Evolutionary conservation across 1,140 invertebrate species (phyloP).

Genomic region (Anagrus nilaparvatae): DNA sequence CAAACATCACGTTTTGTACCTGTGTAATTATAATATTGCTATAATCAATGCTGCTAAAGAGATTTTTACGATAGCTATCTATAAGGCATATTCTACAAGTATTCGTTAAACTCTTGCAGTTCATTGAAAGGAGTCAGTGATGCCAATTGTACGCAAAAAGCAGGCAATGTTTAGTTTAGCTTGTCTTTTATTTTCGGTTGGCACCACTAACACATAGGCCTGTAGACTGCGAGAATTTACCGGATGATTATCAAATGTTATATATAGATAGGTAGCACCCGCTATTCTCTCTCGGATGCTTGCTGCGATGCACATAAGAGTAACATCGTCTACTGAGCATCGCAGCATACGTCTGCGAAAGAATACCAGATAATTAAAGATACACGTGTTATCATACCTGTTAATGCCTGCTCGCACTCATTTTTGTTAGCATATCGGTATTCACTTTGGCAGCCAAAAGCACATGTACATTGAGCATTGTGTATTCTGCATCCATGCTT

Average conservation of each 20-base stretch:
- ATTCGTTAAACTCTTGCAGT: no score
- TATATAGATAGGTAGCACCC: neutral
- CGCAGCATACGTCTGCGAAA: neutral
- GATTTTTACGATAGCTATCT: neutral
- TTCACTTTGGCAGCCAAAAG: conserved; percentile 40
- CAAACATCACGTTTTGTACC: conserved; percentile 38
- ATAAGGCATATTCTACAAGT: no score
- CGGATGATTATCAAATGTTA: neutral
- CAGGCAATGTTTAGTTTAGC: no score
- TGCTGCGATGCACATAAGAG: no score
- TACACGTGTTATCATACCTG: conserved; percentile 28
- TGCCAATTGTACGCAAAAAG: no score
- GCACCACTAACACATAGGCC: no score
- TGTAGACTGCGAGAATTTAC: no score
- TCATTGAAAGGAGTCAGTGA: no score
- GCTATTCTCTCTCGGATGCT: neutral
- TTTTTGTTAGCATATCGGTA: conserved; percentile 38
- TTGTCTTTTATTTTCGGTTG: no score
- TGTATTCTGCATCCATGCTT: conserved; percentile 29
- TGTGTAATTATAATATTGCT: conserved; percentile 53
- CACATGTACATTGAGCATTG: conserved; percentile 37
- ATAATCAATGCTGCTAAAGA: conserved; percentile 7
- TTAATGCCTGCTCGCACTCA: conserved; percentile 40
- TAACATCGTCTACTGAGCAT: no score
- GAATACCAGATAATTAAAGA: neutral